Base-by-base conservation (phyloP, 1,140 invertebrate genomes). In the Brachionus rotundiformis region DNA sequence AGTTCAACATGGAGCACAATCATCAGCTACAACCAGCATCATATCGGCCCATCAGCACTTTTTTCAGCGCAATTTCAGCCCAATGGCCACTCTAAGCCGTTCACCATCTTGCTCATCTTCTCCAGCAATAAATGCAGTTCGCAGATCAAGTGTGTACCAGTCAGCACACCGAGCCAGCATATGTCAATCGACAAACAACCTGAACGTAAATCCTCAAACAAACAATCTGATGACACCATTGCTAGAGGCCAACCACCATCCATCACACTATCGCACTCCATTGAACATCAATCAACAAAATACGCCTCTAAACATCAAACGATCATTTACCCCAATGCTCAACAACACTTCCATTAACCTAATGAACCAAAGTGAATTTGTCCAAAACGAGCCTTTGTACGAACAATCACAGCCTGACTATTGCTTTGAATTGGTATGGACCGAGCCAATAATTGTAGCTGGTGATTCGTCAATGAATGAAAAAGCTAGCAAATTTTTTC, bases 11-110 rank as follows among this genome's bases (percentile, higher is more conserved):
- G 47, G 47, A 73, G 36, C 25, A 29, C 19, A 39, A 23, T 23
- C 39, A 73, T 23, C 39, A 8, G 31, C 47, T 6, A 63, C 76
- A 36, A 23, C 16, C 10, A 63, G 23, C 13, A 10, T 79, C 39
- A 39, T 79, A 3, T 39, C 76, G 25, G 76, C 76, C 3, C 76
- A 79, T 79, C 76, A 79, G 36, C 31, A 79, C 25, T 79, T 31
- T 41, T 79, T 79, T n/a, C 76, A 79, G 36, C 19, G 76, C 10
- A 79, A 79, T 31, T 79, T 79, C 23, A 79, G 47, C 36, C 76
- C 76, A n/a, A 79, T 79, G 76, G 59, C 47, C 6, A 39, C 59
- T 33, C 23, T 59, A 0, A 79, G 59, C 25, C 31, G 76, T 27
- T 79, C 76, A 3, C 76, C 76, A 1, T 39, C 76, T 79, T 79